A percentile compares a stretch with the other conserved stretches of the same genome.
phyloP scores from a whole-genome alignment of 2,888 invertebrate genomes.

The Cosmia trapezina region DNA sequence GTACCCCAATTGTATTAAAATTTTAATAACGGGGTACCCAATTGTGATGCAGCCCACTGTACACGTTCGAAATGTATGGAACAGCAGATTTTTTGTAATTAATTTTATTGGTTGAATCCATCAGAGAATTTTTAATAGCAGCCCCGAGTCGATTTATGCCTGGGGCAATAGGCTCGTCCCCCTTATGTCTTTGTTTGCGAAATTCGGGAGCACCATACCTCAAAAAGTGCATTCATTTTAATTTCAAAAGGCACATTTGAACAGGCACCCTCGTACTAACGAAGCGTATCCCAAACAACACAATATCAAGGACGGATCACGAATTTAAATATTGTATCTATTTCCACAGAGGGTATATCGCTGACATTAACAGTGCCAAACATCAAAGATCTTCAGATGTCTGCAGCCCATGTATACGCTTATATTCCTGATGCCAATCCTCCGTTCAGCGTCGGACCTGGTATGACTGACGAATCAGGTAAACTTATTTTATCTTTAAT shows the following conservation, averaged over 20 bases:
- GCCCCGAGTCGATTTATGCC: too few relatives aligned
- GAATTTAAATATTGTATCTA: neutral
- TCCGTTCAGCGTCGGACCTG: constrained; percentile 27
- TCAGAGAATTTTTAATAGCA: neutral
- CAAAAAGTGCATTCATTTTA: neutral
- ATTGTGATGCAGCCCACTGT: too few relatives aligned
- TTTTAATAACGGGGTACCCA: too few relatives aligned
- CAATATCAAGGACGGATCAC: neutral
- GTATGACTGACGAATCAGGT: constrained; percentile 27
- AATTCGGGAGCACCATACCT: neutral
- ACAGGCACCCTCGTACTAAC: neutral
- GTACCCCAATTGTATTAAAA: too few relatives aligned
- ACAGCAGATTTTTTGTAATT: neutral
- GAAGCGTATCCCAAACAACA: neutral
- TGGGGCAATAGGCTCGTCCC: neutral
- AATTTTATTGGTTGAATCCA: neutral
- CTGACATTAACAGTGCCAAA: constrained; percentile 34
- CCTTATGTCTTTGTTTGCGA: neutral
- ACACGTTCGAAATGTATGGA: neutral
- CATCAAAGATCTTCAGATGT: constrained; percentile 8
- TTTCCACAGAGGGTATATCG: constrained; percentile 31
- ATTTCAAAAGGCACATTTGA: neutral
- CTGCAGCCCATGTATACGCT: constrained; percentile 30
- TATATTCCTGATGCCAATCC: constrained; percentile 39
- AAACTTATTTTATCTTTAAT: neutral